These are phyloP conservation scores for Oryzias sinensis DNA, from an alignment of 2,797 vertebrate species.

Conservation along the genomic window DNA sequence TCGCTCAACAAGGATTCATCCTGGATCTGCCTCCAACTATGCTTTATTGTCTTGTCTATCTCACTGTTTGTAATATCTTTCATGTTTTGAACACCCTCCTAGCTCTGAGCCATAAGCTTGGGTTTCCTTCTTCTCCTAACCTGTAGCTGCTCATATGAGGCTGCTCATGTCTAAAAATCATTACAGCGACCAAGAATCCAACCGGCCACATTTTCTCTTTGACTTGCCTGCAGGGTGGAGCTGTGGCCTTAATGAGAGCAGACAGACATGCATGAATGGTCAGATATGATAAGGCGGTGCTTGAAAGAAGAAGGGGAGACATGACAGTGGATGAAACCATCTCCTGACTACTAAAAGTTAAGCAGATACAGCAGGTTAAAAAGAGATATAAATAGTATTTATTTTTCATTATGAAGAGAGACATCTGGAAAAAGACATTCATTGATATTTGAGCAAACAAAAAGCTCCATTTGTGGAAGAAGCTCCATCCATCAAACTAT, in stretches of 20 bases:
- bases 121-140: conserved; percentile 7
- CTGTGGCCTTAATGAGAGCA: conserved; percentile 9
- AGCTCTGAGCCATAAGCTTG: background rate
- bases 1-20: background rate
- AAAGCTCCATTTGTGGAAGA: too few species aligned
- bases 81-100: too few species aligned
- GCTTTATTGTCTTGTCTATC: background rate
- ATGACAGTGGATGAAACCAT: conserved; percentile 4
- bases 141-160: conserved; percentile 5
- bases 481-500: too few species aligned
- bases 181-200: conserved; percentile 11
- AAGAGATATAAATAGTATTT: too few species aligned
- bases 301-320: conserved; percentile 1
- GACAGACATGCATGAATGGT: conserved; percentile 23
- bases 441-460: too few species aligned
- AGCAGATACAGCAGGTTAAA: too few species aligned
- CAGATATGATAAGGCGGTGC: conserved; percentile 17
- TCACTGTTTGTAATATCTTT: background rate
- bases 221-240: background rate
- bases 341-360: background rate
- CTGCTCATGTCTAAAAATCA: conserved; percentile 14
- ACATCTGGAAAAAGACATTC: too few species aligned
- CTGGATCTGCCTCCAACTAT: background rate
- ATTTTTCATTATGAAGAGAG: too few species aligned
- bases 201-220: conserved; percentile 6